These are phyloP conservation scores for Lasioglossum leucozonium DNA, from an alignment of 2,888 invertebrate species.

Conservation along the genomic window DNA sequence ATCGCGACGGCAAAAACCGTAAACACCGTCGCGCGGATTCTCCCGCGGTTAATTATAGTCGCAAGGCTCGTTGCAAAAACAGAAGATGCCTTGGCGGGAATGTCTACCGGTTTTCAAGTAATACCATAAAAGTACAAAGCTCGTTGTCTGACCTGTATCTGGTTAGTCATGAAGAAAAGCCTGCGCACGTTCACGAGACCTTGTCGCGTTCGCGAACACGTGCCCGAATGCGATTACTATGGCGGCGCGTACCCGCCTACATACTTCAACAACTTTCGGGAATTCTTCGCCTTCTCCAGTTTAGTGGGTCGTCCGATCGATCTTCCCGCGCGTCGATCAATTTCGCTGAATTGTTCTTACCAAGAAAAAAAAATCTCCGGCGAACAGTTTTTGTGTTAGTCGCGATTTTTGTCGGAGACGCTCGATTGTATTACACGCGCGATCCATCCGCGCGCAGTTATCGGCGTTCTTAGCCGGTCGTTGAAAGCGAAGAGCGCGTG, in stretches of 20 bases:
- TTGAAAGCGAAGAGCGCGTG: not conserved
- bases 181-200: conserved; percentile 28
- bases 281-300: not conserved
- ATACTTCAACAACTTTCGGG: conserved; percentile 10
- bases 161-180: conserved; percentile 43
- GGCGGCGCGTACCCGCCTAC: too few species aligned
- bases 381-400: too few species aligned
- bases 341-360: not conserved
- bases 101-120: conserved; percentile 54
- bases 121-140: conserved; percentile 56
- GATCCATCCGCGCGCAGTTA: not conserved
- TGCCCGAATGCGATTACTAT: conserved; percentile 18
- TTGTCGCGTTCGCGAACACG: conserved; percentile 35
- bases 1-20: not conserved
- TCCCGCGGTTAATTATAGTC: conserved; percentile 60
- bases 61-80: conserved; percentile 55
- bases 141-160: conserved; percentile 45
- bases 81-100: conserved; percentile 62
- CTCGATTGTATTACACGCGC: not conserved
- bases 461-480: not conserved
- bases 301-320: not conserved
- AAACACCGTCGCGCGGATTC: conserved; percentile 22
- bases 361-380: too few species aligned
- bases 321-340: not conserved
- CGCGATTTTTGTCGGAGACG: too few species aligned